These are phyloP conservation scores for Copidosoma aretas DNA, from an alignment of 2,888 invertebrate species.

Conservation along the genomic window DNA sequence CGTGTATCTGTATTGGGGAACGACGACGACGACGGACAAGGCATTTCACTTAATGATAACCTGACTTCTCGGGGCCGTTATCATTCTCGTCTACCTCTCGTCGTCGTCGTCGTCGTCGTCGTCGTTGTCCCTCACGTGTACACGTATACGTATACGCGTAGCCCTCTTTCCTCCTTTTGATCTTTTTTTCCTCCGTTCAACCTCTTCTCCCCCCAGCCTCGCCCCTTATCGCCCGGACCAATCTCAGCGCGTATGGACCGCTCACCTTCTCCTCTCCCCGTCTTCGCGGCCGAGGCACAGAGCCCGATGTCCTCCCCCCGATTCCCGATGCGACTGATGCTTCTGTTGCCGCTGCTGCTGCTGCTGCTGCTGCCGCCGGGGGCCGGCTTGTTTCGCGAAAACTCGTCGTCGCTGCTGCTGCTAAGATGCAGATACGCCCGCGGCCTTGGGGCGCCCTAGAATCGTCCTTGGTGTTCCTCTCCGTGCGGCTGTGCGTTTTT, in stretches of 20 bases:
- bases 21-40: conserved; percentile 59
- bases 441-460: conserved; percentile 23
- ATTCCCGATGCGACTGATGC: conserved; percentile 27
- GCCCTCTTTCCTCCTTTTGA: conserved; percentile 27
- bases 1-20: conserved; percentile 34
- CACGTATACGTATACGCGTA: conserved; percentile 15
- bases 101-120: conserved; percentile 37
- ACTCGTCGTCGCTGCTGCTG: conserved; percentile 23
- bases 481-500: too few relatives aligned
- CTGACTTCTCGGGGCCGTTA: conserved; percentile 48
- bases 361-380: conserved; percentile 5
- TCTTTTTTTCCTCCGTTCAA: conserved; percentile 35
- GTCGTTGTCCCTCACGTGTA: conserved; percentile 36
- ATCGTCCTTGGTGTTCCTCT: conserved; percentile 32
- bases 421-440: conserved; percentile 33
- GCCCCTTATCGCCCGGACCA: conserved; percentile 51
- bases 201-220: conserved; percentile 39
- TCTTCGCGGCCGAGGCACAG: conserved; percentile 13
- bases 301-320: conserved; percentile 20
- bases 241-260: conserved; percentile 52
- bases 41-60: conserved; percentile 64
- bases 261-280: conserved; percentile 36
- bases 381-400: conserved; percentile 36
- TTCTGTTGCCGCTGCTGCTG: neutral
- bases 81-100: conserved; percentile 43